Evolutionary conservation across 2,113 vertebrate species (phyloP).

Genomic region (Sinocyclocheilus rhinocerous): DNA sequence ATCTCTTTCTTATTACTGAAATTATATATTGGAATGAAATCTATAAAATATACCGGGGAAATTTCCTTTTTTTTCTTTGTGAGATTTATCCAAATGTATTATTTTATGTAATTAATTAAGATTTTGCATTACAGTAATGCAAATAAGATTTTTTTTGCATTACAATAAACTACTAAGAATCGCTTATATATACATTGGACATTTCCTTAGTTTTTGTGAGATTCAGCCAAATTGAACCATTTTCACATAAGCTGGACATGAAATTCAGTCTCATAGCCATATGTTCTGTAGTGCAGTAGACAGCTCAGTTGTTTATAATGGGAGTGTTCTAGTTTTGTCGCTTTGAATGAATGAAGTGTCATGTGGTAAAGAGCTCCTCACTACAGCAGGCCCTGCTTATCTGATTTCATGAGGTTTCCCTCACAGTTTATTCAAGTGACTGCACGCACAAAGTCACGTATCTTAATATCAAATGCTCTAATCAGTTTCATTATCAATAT

Average conservation of each 20-base stretch:
- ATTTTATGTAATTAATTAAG: not conserved
- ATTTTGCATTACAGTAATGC: not conserved
- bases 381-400: not conserved
- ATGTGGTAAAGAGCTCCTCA: not conserved
- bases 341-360: conserved; percentile 7
- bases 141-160: too few species aligned
- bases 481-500: not conserved
- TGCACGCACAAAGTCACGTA: not conserved
- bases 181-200: too few species aligned
- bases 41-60: too few species aligned
- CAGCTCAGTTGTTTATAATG: not conserved
- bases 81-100: not conserved
- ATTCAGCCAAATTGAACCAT: too few species aligned
- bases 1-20: not conserved
- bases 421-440: not conserved
- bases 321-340: not conserved
- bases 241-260: too few species aligned
- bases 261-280: too few species aligned
- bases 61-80: too few species aligned
- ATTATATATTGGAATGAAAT: not conserved
- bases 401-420: not conserved
- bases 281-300: not conserved
- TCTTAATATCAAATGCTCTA: not conserved
- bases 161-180: too few species aligned
- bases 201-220: too few species aligned